Evolutionary conservation across 2,888 invertebrate species (phyloP).

Genomic region (Encarsia formosa): DNA sequence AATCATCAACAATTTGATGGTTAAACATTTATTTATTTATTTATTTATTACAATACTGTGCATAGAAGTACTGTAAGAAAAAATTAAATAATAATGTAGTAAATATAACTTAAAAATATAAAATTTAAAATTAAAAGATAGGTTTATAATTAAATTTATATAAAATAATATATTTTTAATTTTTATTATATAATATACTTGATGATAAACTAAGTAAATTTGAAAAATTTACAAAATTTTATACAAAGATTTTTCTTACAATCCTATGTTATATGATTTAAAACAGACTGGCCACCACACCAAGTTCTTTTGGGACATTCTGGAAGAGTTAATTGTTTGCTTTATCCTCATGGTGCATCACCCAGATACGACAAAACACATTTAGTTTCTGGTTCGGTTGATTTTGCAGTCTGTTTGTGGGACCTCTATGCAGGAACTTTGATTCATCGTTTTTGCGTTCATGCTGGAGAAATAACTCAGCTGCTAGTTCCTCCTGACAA

Average conservation of each 20-base stretch:
- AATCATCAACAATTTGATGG: conserved; percentile 77
- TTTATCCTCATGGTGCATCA: conserved; percentile 92
- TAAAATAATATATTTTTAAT: too few relatives aligned
- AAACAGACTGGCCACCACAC: conserved; percentile 81
- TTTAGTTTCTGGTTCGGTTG: conserved; percentile 93
- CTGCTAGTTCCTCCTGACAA: conserved; percentile 90
- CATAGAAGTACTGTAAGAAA: too few relatives aligned
- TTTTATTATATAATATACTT: not conserved
- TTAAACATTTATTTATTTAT: conserved; percentile 37
- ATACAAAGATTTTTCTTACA: not conserved
- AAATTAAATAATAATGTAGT: too few relatives aligned
- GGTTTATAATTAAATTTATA: too few relatives aligned
- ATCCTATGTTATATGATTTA: not conserved
- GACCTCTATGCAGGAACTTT: conserved; percentile 85
- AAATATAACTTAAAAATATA: too few relatives aligned
- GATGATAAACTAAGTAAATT: too few relatives aligned
- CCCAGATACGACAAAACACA: conserved; percentile 82
- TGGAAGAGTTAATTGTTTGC: conserved; percentile 88
- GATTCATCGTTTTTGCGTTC: conserved; percentile 93
- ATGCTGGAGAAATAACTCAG: conserved; percentile 95
- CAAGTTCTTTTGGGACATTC: conserved; percentile 85
- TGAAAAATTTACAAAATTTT: not conserved
- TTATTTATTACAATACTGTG: too few relatives aligned
- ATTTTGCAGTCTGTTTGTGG: conserved; percentile 97
- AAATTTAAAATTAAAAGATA: too few relatives aligned